These are phyloP conservation scores for Hedychridium roseum DNA, from an alignment of 2,888 invertebrate species.

Conservation along the genomic window DNA sequence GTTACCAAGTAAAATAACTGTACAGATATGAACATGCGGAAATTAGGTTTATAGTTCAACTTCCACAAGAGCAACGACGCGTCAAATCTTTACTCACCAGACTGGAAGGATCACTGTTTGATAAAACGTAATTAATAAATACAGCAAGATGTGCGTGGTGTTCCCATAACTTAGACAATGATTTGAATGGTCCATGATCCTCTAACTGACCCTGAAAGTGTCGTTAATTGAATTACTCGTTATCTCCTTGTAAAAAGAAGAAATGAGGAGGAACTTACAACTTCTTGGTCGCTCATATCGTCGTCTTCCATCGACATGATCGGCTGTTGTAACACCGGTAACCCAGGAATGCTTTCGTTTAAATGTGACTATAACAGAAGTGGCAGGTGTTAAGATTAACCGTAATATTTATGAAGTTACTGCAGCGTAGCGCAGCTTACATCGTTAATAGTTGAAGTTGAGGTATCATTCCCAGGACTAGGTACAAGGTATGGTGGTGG, in stretches of 20 bases:
- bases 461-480: slow-evolving; percentile 47
- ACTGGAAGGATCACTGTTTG: slow-evolving; percentile 82
- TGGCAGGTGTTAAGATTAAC: not conserved
- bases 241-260: no score
- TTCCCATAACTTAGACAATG: slow-evolving; percentile 81
- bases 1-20: slow-evolving; percentile 89
- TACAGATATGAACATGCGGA: slow-evolving; percentile 36
- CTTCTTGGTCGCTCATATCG: slow-evolving; percentile 87
- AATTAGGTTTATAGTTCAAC: not conserved
- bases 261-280: slow-evolving; percentile 65
- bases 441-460: slow-evolving; percentile 50
- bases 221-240: slow-evolving; percentile 5
- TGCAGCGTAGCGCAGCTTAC: slow-evolving; percentile 28
- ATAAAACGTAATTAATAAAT: slow-evolving; percentile 89
- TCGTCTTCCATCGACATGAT: slow-evolving; percentile 97
- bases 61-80: not conserved
- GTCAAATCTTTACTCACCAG: slow-evolving; percentile 65
- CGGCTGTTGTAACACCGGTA: slow-evolving; percentile 70
- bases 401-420: not conserved
- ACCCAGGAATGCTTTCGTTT: slow-evolving; percentile 53
- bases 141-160: slow-evolving; percentile 93
- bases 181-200: slow-evolving; percentile 90
- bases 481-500: slow-evolving; percentile 81
- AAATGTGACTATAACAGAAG: slow-evolving; percentile 25
- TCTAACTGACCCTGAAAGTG: slow-evolving; percentile 74